phyloP scores from a whole-genome alignment of 2,888 invertebrate species.

The Rhogogaster chlorosoma region DNA sequence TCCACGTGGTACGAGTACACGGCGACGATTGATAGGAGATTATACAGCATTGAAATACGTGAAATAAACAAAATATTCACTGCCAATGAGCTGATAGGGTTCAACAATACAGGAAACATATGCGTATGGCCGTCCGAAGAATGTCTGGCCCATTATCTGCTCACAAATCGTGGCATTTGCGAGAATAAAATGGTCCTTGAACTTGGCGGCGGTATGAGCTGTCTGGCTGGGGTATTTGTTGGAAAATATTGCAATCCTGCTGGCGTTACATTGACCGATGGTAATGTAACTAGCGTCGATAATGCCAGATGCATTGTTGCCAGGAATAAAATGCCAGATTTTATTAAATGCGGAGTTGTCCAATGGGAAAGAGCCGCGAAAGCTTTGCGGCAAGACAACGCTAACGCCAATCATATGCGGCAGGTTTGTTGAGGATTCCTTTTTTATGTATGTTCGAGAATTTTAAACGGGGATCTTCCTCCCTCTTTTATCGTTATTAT shows the following conservation, averaged over 20 bases:
- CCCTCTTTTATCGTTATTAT: neutral
- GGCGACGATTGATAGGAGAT: conserved; percentile 77
- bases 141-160: conserved; percentile 84
- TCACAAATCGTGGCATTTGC: conserved; percentile 84
- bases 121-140: conserved; percentile 91
- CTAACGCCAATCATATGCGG: conserved; percentile 62
- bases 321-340: conserved; percentile 81
- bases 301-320: conserved; percentile 85
- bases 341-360: conserved; percentile 77
- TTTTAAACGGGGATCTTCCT: neutral
- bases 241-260: conserved; percentile 84
- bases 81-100: conserved; percentile 87
- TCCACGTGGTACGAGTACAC: conserved; percentile 83
- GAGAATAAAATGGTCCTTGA: conserved; percentile 86
- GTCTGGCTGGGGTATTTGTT: conserved; percentile 87
- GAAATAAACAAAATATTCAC: conserved; percentile 83
- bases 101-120: conserved; percentile 90
- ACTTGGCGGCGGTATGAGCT: conserved; percentile 92
- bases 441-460: neutral
- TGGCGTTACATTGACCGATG: conserved; percentile 87
- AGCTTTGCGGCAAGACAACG: conserved; percentile 64
- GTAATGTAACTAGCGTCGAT: conserved; percentile 87
- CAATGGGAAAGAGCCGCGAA: conserved; percentile 74
- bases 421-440: conserved; percentile 63
- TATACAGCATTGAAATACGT: conserved; percentile 81